A percentile compares a stretch with the other conserved stretches of the same genome.
Conservation (phyloP, 2,888 invertebrate genomes). For the Drosophila monieri region DNA sequence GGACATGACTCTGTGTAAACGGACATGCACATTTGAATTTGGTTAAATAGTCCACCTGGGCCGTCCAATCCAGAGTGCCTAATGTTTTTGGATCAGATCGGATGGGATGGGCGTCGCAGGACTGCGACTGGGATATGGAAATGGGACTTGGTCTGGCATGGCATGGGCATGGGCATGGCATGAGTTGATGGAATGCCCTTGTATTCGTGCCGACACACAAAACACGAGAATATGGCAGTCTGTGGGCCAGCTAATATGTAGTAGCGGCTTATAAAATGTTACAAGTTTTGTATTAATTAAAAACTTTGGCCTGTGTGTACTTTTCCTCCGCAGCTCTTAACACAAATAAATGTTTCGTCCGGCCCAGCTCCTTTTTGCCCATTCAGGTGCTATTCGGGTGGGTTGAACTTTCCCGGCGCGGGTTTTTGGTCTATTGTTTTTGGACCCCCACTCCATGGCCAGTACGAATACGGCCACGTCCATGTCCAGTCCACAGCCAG, state of each 20-base stretch:
- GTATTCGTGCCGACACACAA: constrained; percentile 8
- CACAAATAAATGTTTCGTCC: constrained; percentile 32
- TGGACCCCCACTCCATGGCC: constrained; percentile 35
- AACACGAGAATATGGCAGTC: constrained; percentile 11
- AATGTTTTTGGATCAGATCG: constrained; percentile 24
- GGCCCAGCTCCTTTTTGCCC: constrained; percentile 47
- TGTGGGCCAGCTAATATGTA: constrained; percentile 53
- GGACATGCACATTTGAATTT: constrained; percentile 47
- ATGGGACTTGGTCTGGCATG: neutral
- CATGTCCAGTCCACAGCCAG: neutral
- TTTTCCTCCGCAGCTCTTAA: constrained; percentile 56
- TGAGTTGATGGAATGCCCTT: constrained; percentile 40
- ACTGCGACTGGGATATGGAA: constrained; percentile 1
- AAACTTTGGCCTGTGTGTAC: constrained; percentile 74
- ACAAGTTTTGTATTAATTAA: constrained; percentile 82
- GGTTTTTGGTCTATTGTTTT: constrained; percentile 61
- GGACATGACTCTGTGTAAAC: constrained; percentile 40
- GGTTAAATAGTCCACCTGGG: constrained; percentile 45
- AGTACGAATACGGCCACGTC: neutral
- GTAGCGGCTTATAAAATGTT: constrained; percentile 79
- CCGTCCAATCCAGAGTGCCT: constrained; percentile 34
- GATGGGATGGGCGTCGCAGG: constrained; percentile 3
- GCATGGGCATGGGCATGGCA: neutral
- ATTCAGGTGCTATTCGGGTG: constrained; percentile 33
- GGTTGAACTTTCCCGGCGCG: constrained; percentile 16